phyloP scores from a whole-genome alignment of 2,888 invertebrate species.

The Cheilosia vernalis region DNA sequence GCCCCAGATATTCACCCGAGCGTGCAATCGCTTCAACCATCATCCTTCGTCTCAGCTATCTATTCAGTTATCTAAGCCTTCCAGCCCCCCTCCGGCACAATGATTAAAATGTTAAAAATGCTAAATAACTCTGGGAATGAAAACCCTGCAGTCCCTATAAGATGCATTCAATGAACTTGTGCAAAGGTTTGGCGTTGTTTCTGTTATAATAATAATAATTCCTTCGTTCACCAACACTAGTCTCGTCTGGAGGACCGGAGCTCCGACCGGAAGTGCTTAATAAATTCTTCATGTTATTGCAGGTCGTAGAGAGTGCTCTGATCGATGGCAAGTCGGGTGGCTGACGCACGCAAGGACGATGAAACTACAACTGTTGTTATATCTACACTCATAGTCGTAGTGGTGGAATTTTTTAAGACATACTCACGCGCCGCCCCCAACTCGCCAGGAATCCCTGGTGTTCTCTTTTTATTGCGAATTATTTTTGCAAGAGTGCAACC shows the following conservation, averaged over 20 bases:
- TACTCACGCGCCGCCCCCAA: slow-evolving; percentile 1
- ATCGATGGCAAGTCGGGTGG: slow-evolving; percentile 37
- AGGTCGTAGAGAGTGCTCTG: slow-evolving; percentile 38
- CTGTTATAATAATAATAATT: slow-evolving; percentile 34
- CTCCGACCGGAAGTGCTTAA: slow-evolving; percentile 54
- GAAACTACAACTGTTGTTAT: slow-evolving; percentile 42
- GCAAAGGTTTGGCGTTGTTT: slow-evolving; percentile 20
- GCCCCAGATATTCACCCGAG: slow-evolving; percentile 37
- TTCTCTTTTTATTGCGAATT: slow-evolving; percentile 41
- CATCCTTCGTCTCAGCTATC: slow-evolving; percentile 22
- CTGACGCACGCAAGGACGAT: slow-evolving; percentile 11
- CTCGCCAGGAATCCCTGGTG: background rate
- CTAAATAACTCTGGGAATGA: slow-evolving; percentile 47
- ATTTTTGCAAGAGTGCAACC: slow-evolving; percentile 51
- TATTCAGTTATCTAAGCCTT: slow-evolving; percentile 41
- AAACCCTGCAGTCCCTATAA: slow-evolving; percentile 19
- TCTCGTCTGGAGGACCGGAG: slow-evolving; percentile 3
- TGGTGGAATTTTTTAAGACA: background rate
- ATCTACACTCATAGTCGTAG: slow-evolving; percentile 1
- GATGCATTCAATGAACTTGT: background rate
- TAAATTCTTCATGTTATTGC: slow-evolving; percentile 62
- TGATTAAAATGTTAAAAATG: slow-evolving; percentile 74
- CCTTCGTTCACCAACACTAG: slow-evolving; percentile 1
- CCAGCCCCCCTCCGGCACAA: slow-evolving; percentile 17
- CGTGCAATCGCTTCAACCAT: slow-evolving; percentile 12